Evolutionary conservation across 2,797 vertebrate genomes (phyloP), one percentile per base, ranked within the genome.

Genomic region (Erpetoichthys calabaricus): DNA sequence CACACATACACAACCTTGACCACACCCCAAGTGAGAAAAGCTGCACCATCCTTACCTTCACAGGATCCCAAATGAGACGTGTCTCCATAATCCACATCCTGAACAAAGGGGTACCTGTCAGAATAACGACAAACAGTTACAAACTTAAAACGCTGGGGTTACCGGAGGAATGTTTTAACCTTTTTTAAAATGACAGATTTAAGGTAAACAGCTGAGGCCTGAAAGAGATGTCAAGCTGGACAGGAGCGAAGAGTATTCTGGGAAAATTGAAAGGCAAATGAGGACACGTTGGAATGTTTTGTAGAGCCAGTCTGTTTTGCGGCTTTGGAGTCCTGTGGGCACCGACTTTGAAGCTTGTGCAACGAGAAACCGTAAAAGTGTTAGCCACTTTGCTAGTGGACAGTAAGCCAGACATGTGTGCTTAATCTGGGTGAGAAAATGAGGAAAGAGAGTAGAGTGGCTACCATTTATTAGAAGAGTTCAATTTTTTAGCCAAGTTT

Each of bases 61-160:
- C 94, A 98, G 78, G 94, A 92, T 5, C 90, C 91, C 76, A 98
- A 79, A 73, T 93, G 87, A 54, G 88, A 84, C 1, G 91, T 93
- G 74, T 88, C 93, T 63, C 87, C 79, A 1, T 90, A 88, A 2
- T 82, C 75, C 7, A 94, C 82, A 63, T 98, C 92, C 83, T 98
- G 94, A 75, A 95, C 91, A 10, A 96, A 95, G 25, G 81, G 66
- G 70, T 77, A 79, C 69, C 94, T 97, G 74, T 10, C 47, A 56
- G 53, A 9, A 2, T 4, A 54, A 51, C 6, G 3, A 9, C 7
- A 25, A 45, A 8, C 71, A 62, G 70, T 70, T 74, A 65, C 69
- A 62, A 61, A 59, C 58, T 58, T 45, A 62, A 60, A 47, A 42
- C 45, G 6, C 55, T 10, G 7, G 59, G 57, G 8, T 59, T 57